A percentile compares a stretch with the other conserved stretches of the same genome.
phyloP scores from a whole-genome alignment of 2,797 vertebrate genomes.

The Malurus splendens region DNA sequence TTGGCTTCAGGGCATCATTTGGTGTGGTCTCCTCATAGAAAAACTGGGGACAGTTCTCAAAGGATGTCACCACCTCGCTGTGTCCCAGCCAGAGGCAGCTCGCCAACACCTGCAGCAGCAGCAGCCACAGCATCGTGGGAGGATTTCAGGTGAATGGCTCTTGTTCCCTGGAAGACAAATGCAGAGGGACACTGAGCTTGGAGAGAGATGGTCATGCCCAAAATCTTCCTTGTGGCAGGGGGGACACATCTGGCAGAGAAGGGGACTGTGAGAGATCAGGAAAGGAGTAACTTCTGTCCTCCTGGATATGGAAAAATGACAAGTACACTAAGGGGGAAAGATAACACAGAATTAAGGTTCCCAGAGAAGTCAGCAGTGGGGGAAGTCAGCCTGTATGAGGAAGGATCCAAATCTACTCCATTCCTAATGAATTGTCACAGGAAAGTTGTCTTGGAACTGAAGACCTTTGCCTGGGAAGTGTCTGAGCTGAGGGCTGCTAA shows the following conservation, averaged over 20 bases:
- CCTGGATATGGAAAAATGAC: not conserved
- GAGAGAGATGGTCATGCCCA: not conserved
- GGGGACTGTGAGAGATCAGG: too few species aligned
- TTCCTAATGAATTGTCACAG: too few species aligned
- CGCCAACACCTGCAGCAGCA: not conserved
- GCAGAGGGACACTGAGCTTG: not conserved
- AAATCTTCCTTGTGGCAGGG: too few species aligned
- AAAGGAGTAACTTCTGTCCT: not conserved
- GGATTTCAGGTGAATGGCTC: not conserved
- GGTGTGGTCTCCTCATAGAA: constrained; percentile 21
- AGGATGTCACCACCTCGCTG: constrained; percentile 1
- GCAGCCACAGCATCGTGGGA: not conserved
- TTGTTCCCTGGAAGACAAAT: not conserved
- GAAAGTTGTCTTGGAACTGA: too few species aligned
- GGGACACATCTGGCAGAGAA: too few species aligned
- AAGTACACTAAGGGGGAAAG: too few species aligned
- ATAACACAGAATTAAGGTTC: too few species aligned
- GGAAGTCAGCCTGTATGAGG: not conserved
- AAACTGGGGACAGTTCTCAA: constrained; percentile 45
- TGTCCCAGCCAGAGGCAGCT: not conserved
- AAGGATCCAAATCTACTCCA: too few species aligned
- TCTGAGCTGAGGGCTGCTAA: not conserved
- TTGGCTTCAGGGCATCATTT: not conserved
- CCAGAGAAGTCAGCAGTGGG: not conserved
- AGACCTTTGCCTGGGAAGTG: not conserved